Conservation (phyloP, 2,113 vertebrate genomes). For the Oreochromis aureus region DNA sequence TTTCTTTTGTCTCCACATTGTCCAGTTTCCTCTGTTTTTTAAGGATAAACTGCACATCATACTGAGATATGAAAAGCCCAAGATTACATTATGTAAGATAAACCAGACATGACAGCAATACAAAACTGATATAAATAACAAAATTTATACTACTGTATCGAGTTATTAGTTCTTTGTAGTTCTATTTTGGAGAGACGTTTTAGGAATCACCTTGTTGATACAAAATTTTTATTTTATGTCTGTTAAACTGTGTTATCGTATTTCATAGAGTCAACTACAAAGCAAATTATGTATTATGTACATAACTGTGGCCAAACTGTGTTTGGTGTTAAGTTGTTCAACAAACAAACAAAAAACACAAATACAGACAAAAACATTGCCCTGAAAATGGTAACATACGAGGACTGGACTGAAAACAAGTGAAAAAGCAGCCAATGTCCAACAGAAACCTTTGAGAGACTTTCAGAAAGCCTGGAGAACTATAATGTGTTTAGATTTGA, state of each 20-base stretch:
- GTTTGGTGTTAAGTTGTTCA: background rate
- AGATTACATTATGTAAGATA: background rate
- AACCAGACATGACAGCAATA: background rate
- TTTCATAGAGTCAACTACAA: background rate
- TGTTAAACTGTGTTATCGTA: background rate
- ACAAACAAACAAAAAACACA: background rate
- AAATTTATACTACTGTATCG: no score
- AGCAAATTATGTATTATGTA: background rate
- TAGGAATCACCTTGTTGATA: background rate
- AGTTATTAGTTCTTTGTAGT: no score
- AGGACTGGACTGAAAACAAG: background rate
- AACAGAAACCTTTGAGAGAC: background rate
- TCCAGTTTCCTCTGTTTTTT: background rate
- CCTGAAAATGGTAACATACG: background rate
- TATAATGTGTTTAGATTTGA: background rate
- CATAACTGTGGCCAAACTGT: background rate
- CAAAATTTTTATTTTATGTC: background rate
- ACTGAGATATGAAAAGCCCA: background rate
- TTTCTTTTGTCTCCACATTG: background rate
- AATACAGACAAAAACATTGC: background rate
- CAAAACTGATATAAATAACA: no score
- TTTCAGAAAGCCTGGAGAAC: background rate
- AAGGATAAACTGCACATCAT: background rate
- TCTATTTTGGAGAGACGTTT: background rate
- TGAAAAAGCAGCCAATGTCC: background rate